phyloP scores from a whole-genome alignment of 2,888 invertebrate species.

The Lutraria lutraria region DNA sequence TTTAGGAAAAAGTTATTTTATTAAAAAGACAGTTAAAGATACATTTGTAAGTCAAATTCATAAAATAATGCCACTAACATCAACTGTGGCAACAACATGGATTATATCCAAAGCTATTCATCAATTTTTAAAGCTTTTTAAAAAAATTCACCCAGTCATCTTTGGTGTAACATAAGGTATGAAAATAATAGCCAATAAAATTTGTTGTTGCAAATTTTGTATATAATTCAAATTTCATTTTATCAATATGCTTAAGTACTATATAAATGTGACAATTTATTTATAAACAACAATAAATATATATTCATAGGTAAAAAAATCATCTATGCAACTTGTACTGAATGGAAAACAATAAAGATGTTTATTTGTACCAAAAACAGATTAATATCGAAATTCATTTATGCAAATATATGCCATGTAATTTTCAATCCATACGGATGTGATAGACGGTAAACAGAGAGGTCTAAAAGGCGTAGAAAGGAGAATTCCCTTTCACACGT shows the following conservation, averaged over 20 bases:
- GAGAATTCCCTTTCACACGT: not conserved
- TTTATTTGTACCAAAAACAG: not conserved
- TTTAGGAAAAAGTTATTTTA: not conserved
- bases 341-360: not conserved
- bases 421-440: not conserved
- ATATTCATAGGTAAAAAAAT: not conserved
- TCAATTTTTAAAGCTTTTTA: not conserved
- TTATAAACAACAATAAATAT: not conserved
- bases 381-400: slow-evolving; percentile 9
- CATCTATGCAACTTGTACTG: not conserved
- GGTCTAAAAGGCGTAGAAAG: not conserved
- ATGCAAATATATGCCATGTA: not conserved
- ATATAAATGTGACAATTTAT: not conserved
- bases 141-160: not conserved
- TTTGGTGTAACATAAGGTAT: not conserved
- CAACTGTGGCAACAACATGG: not conserved
- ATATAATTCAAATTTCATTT: not conserved
- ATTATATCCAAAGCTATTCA: not conserved
- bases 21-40: too few species aligned
- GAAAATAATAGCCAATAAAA: slow-evolving; percentile 15
- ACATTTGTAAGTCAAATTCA: not conserved
- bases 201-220: not conserved
- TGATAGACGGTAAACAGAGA: not conserved
- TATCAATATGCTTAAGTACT: not conserved
- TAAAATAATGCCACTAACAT: not conserved